phyloP scores from a whole-genome alignment of 2,797 vertebrate genomes.

The Bovichtus variegatus region DNA sequence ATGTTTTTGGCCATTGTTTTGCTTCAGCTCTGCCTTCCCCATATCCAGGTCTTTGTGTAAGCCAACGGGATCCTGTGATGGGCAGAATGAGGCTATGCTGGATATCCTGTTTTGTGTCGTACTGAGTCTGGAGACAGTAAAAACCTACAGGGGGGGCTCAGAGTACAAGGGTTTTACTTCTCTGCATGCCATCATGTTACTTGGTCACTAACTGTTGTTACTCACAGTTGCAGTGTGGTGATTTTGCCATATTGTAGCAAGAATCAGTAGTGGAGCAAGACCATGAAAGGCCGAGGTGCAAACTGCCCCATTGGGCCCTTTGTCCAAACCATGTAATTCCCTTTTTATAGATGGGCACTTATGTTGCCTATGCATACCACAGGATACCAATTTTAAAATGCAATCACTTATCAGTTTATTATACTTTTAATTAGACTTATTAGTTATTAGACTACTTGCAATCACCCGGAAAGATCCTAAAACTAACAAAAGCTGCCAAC shows the following conservation, averaged over 20 bases:
- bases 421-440: no score
- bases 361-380: background rate
- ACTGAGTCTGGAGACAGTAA: conserved; percentile 33
- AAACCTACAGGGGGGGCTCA: conserved; percentile 13
- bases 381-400: background rate
- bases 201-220: conserved; percentile 6
- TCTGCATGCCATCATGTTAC: conserved; percentile 19
- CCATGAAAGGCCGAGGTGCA: background rate
- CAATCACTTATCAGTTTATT: background rate
- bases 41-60: conserved; percentile 44
- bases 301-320: background rate
- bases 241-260: background rate
- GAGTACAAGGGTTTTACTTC: conserved; percentile 15
- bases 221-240: conserved; percentile 8
- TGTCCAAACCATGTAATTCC: background rate
- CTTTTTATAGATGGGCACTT: background rate
- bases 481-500: background rate
- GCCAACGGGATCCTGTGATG: conserved; percentile 58
- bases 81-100: conserved; percentile 29
- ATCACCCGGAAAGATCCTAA: background rate
- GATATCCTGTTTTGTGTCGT: conserved; percentile 19
- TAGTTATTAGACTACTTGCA: no score
- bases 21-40: conserved; percentile 5
- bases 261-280: background rate
- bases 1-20: conserved; percentile 46